Percentiles rank a stretch among this genome's conserved stretches.
phyloP scores from a whole-genome alignment of 2,113 vertebrate genomes.

The Catharus fuscescens region DNA sequence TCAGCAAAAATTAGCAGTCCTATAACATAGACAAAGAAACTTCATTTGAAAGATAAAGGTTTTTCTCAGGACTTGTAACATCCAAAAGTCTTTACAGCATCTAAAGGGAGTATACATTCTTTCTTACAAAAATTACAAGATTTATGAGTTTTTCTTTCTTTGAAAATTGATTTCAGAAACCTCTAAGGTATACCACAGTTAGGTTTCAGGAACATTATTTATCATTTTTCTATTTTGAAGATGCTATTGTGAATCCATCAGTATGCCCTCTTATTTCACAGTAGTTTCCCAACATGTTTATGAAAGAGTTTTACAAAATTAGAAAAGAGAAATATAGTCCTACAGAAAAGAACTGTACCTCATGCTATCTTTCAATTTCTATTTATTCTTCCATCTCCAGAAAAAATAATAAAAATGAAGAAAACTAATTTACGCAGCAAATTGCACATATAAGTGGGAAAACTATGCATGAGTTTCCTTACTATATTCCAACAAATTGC shows the following conservation, averaged over 20 bases:
- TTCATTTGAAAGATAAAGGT: not conserved
- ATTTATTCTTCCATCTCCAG: not conserved
- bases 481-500: constrained; percentile 13
- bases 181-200: not conserved
- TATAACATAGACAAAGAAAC: not conserved
- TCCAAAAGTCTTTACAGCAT: not conserved
- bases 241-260: not conserved
- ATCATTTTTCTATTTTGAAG: constrained; percentile 27
- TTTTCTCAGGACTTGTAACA: not conserved
- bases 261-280: not conserved
- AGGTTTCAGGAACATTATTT: not conserved
- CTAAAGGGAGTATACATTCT: not conserved
- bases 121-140: not conserved
- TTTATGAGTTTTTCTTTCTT: not conserved
- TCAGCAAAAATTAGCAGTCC: not conserved
- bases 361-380: not conserved
- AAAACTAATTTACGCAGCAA: not conserved
- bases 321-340: constrained; percentile 3
- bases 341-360: not conserved
- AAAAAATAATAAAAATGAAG: not conserved
- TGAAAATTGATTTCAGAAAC: constrained; percentile 31
- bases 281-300: not conserved
- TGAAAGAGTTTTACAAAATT: constrained; percentile 17
- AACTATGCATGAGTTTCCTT: constrained; percentile 9
- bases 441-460: constrained; percentile 3